These are phyloP conservation scores for Centroberyx gerrardi DNA, from an alignment of 2,797 vertebrate genomes.

Conservation along the genomic window DNA sequence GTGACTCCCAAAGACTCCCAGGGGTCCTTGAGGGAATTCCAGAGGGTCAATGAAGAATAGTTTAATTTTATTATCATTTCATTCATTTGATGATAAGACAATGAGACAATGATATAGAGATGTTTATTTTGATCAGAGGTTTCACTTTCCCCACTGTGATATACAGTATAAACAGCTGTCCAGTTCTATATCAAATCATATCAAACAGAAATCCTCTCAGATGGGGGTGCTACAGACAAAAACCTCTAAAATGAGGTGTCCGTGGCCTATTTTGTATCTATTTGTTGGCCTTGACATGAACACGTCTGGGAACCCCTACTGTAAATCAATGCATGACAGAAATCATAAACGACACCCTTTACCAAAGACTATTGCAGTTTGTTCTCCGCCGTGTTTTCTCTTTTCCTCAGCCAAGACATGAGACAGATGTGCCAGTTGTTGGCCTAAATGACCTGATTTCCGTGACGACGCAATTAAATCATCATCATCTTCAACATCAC, in stretches of 20 bases:
- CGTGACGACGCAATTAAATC: constrained; percentile 32
- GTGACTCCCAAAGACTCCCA: constrained; percentile 34
- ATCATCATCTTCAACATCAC: no score
- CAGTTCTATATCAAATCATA: background rate
- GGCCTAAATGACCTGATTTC: constrained; percentile 31
- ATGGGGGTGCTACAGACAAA: no score
- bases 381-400: background rate
- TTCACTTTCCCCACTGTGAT: constrained; percentile 48
- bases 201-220: background rate
- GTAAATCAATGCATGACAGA: background rate
- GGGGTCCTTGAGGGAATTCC: constrained; percentile 67
- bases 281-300: no score
- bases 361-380: background rate
- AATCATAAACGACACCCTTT: background rate
- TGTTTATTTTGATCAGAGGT: no score
- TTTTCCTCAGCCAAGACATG: background rate
- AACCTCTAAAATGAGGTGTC: no score
- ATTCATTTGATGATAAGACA: no score
- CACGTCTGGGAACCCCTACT: no score
- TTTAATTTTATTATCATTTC: no score
- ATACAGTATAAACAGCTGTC: constrained; percentile 28
- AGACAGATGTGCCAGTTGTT: background rate
- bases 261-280: no score
- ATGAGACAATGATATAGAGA: no score
- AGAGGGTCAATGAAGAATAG: background rate